phyloP scores from a whole-genome alignment of 2,888 invertebrate genomes.

The Heteromyza rotundicornis region DNA sequence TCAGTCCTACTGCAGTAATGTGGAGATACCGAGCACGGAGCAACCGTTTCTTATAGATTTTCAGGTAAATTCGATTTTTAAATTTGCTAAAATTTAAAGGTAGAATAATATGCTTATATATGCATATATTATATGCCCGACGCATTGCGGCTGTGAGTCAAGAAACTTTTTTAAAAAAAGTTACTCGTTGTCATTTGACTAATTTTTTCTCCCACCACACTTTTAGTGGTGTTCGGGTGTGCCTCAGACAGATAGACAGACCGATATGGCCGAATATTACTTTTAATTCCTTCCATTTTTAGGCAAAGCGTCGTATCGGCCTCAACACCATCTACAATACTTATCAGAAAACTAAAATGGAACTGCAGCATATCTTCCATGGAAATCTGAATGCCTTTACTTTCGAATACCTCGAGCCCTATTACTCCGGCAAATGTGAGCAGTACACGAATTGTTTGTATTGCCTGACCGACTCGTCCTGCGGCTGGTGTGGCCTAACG shows the following conservation, averaged over 20 bases:
- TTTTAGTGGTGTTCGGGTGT: too few relatives aligned
- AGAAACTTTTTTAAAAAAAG: too few relatives aligned
- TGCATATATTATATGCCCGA: too few relatives aligned
- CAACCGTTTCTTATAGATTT: constrained; percentile 74
- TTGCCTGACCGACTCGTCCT: constrained; percentile 85
- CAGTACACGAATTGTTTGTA: constrained; percentile 84
- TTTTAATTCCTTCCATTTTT: constrained; percentile 32
- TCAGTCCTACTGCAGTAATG: constrained; percentile 73
- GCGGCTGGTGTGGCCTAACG: constrained; percentile 91
- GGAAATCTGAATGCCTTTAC: constrained; percentile 85
- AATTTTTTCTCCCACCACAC: too few relatives aligned
- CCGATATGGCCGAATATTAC: too few relatives aligned
- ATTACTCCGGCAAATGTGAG: constrained; percentile 78
- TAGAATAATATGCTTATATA: too few relatives aligned
- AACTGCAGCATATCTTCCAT: constrained; percentile 75
- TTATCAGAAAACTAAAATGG: constrained; percentile 81
- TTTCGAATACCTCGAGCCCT: constrained; percentile 88
- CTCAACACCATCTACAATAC: constrained; percentile 67
- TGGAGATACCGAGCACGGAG: constrained; percentile 71
- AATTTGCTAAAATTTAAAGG: too few relatives aligned
- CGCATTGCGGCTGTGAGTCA: too few relatives aligned
- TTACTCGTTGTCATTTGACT: too few relatives aligned
- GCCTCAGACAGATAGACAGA: too few relatives aligned
- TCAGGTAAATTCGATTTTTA: constrained; percentile 63
- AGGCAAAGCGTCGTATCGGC: constrained; percentile 67